These are phyloP conservation scores for Euschistus heros DNA, from an alignment of 1,140 invertebrate genomes.

Conservation along the genomic window DNA sequence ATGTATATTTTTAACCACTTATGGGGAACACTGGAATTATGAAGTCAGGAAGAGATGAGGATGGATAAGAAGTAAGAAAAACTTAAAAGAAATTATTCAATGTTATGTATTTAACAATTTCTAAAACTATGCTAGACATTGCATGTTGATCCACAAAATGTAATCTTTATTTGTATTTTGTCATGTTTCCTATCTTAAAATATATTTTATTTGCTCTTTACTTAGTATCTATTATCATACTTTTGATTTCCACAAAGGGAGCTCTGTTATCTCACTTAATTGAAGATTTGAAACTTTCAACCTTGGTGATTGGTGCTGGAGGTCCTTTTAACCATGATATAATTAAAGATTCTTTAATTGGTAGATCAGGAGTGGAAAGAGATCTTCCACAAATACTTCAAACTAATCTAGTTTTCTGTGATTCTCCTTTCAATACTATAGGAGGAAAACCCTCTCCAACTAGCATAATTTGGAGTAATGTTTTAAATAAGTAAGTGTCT, in stretches of 20 bases:
- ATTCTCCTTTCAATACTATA: conserved; percentile 29
- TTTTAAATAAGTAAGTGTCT: conserved; percentile 35
- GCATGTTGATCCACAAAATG: too few relatives aligned
- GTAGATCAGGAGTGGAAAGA: conserved; percentile 14
- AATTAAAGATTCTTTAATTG: conserved; percentile 41
- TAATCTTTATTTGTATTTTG: too few relatives aligned
- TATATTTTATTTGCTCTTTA: too few relatives aligned
- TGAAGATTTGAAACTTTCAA: conserved; percentile 54
- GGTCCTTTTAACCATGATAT: conserved; percentile 51
- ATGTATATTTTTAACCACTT: too few relatives aligned
- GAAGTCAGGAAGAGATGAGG: too few relatives aligned
- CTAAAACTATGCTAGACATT: too few relatives aligned
- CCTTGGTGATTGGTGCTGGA: conserved; percentile 58
- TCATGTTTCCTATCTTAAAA: too few relatives aligned
- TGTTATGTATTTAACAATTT: too few relatives aligned
- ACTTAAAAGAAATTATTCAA: too few relatives aligned
- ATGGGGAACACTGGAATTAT: too few relatives aligned
- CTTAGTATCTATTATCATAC: too few relatives aligned
- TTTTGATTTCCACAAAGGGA: conserved; percentile 41
- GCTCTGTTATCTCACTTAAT: conserved; percentile 61
- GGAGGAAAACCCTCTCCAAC: conserved; percentile 42
- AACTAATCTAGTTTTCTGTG: conserved; percentile 24
- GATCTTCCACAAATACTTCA: conserved; percentile 18
- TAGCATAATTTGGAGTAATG: conserved; percentile 49
- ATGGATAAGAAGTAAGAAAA: too few relatives aligned